These are phyloP conservation scores for Siderastrea siderea DNA, from an alignment of 92 coral and sea anemone species.

Conservation along the genomic window DNA sequence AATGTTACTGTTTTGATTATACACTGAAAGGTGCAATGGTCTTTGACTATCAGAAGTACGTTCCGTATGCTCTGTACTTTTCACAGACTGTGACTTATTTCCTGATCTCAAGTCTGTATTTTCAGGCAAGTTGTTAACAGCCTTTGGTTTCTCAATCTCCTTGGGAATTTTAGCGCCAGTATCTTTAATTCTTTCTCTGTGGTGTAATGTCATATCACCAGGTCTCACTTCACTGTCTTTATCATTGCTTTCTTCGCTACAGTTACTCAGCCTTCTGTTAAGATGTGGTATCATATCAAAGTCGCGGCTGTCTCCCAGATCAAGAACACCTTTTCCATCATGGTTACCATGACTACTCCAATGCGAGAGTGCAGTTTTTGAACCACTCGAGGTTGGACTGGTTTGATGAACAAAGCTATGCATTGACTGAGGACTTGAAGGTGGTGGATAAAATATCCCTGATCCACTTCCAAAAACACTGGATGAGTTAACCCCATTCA, in stretches of 20 bases:
- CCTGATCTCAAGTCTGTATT: constrained; percentile 29
- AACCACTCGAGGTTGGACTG: constrained; percentile 56
- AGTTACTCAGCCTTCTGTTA: constrained; percentile 39
- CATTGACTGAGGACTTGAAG: constrained; percentile 82
- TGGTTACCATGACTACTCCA: constrained; percentile 83
- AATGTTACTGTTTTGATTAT: constrained; percentile 19
- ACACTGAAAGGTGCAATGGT: background rate
- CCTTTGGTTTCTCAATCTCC: constrained; percentile 31
- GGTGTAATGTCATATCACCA: constrained; percentile 16
- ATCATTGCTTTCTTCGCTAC: constrained; percentile 71
- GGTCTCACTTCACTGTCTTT: constrained; percentile 57
- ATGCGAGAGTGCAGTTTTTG: constrained; percentile 44
- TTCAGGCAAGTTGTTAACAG: constrained; percentile 23
- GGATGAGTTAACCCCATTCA: constrained; percentile 77
- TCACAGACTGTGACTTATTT: background rate
- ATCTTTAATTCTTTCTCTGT: constrained; percentile 33
- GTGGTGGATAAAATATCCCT: constrained; percentile 89
- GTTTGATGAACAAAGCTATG: constrained; percentile 84
- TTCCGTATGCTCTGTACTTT: background rate
- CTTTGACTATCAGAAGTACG: background rate
- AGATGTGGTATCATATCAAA: constrained; percentile 69
- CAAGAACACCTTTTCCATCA: constrained; percentile 78
- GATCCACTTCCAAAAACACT: constrained; percentile 83
- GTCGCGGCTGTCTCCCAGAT: constrained; percentile 81
- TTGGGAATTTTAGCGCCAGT: background rate